Evolutionary conservation across 2,888 invertebrate species (phyloP), one percentile per base, ranked within the genome.

Genomic region (Argyresthia goedartella): DNA sequence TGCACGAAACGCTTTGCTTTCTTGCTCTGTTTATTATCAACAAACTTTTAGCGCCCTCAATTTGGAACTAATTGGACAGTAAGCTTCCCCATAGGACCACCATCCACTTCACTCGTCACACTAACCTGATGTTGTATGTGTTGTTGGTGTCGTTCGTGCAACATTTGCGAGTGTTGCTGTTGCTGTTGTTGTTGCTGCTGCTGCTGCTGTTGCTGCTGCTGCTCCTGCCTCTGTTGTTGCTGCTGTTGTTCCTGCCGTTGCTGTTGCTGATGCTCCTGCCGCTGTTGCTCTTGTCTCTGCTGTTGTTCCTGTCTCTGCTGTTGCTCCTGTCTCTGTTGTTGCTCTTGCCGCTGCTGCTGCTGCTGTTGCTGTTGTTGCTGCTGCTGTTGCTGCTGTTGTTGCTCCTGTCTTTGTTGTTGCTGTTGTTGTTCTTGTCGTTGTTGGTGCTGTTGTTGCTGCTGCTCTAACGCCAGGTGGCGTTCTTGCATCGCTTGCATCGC

Each of bases 401-500:
- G 64, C 7, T 65, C 64, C 10, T 62, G 60, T 9, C 66, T 66
- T 10, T 65, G 66, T 1, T 67, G 66, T 13, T 60, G 63, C 46
- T 60, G 61, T 48, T 67, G 64, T 16, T 65, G 67, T 16, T 56
- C 66, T 11, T 64, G 69, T 8, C 71, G 69, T 0, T 67, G 68
- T 0, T 67, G 67, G 11, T 64, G 65, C 0, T 66, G 66, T 42
- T 67, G 68, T 4, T 66, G 64, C 25, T 64, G 62, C n/a, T 70
- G 73, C 7, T 82, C 81, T 59, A 76, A 64, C 25, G 70, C 68
- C 54, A 66, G 65, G 56, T 80, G 81, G 4, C 81, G 66, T 54
- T 82, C 81, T 52, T 77, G 76, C 61, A 81, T 71, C 54, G 76
- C 74, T 14, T 71, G 76, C 62, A 81, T 71, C 6, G 73, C 75